Conservation (phyloP, 92 coral and sea anemone genomes). For the Muricea muricata region DNA sequence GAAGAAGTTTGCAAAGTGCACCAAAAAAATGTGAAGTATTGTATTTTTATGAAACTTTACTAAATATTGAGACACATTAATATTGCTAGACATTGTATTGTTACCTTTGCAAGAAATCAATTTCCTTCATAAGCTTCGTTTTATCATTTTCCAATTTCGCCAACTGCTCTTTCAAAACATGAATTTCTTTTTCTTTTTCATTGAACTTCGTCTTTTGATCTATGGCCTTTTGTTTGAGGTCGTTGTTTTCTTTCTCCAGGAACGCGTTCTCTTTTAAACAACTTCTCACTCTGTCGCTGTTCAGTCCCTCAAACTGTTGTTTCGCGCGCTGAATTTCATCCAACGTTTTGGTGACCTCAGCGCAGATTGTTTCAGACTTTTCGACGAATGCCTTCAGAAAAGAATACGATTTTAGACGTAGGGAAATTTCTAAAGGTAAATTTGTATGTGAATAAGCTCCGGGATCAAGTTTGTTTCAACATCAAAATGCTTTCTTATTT, state of each 20-base stretch:
- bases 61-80: no score
- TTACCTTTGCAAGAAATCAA: neutral
- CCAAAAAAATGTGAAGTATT: no score
- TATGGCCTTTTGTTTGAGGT: neutral
- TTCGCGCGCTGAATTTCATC: slow-evolving; percentile 18
- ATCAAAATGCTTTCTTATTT: no score
- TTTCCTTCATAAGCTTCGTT: slow-evolving; percentile 8
- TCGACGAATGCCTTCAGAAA: slow-evolving; percentile 5
- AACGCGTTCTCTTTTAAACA: slow-evolving; percentile 1
- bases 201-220: neutral
- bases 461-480: no score
- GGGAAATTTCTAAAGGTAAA: no score
- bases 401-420: no score
- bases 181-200: neutral
- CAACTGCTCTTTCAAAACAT: neutral
- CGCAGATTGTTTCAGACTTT: neutral
- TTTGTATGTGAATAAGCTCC: no score
- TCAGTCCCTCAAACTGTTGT: neutral
- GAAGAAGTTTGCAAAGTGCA: no score
- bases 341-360: neutral
- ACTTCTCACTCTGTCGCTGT: neutral
- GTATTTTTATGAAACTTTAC: no score
- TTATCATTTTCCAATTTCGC: neutral
- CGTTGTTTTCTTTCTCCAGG: neutral
- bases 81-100: no score